phyloP scores from a whole-genome alignment of 1,140 invertebrate species.

The Platorchestia sp. region DNA sequence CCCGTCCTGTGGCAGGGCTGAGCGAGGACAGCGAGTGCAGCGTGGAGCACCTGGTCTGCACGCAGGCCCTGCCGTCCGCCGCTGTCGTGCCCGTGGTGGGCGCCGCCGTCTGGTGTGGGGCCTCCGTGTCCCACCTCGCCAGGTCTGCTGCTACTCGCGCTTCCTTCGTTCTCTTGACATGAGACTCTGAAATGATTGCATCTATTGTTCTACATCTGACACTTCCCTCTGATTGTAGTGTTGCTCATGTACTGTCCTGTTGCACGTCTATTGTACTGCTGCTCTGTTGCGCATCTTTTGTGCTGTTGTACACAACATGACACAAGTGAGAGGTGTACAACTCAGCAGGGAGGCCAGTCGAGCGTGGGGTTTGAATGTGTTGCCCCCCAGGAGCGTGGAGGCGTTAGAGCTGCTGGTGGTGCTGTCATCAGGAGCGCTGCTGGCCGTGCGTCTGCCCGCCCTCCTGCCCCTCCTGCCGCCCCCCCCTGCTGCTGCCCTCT shows the following conservation, averaged over 20 bases:
- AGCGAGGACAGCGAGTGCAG: slow-evolving; percentile 30
- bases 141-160: slow-evolving; percentile 1
- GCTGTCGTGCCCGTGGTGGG: slow-evolving; percentile 4
- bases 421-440: not conserved
- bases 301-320: no score
- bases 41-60: slow-evolving; percentile 39
- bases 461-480: not conserved
- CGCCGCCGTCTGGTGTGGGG: not conserved
- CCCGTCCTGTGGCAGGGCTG: not conserved
- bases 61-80: slow-evolving; percentile 15
- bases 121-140: not conserved
- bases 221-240: no score
- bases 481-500: not conserved
- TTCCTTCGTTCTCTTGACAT: no score
- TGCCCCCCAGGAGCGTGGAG: not conserved
- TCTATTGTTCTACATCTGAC: no score
- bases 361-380: not conserved
- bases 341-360: no score
- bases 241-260: no score
- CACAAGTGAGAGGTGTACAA: no score
- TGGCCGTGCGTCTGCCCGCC: not conserved
- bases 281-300: no score
- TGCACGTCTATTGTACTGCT: no score
- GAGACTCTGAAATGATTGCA: no score
- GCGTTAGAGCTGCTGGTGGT: slow-evolving; percentile 16